phyloP scores from a whole-genome alignment of 2,888 invertebrate genomes.

The Caenorhabditis wallacei region DNA sequence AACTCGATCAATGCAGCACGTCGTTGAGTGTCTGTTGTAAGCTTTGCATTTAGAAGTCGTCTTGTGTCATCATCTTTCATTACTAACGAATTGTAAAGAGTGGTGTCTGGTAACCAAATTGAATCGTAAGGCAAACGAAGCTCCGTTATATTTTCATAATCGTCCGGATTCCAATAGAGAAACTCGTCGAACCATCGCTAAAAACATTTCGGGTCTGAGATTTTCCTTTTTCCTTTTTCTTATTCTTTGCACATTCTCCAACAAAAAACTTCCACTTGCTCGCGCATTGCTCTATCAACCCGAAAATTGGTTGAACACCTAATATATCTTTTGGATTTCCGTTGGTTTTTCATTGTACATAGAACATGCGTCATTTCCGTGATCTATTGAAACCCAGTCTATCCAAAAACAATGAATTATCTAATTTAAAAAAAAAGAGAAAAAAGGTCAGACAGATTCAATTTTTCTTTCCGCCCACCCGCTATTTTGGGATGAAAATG shows the following conservation, averaged over 20 bases:
- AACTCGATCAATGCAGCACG: conserved; percentile 74
- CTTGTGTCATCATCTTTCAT: conserved; percentile 82
- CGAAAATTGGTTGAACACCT: conserved; percentile 53
- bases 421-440: neutral
- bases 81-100: conserved; percentile 80
- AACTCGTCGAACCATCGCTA: conserved; percentile 83
- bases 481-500: conserved; percentile 23
- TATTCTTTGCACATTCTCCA: conserved; percentile 42
- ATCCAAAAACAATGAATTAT: neutral
- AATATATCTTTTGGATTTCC: conserved; percentile 8
- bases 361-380: conserved; percentile 42
- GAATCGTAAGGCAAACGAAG: conserved; percentile 80
- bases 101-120: conserved; percentile 83
- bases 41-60: conserved; percentile 81
- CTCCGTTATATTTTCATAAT: conserved; percentile 80
- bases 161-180: conserved; percentile 79
- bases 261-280: conserved; percentile 45
- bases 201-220: neutral
- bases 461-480: conserved; percentile 7
- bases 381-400: conserved; percentile 10
- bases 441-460: conserved; percentile 1
- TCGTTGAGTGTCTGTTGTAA: conserved; percentile 77
- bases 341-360: conserved; percentile 19
- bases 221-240: neutral
- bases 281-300: conserved; percentile 47